Percentiles rank a stretch among this genome's conserved stretches.
These are phyloP conservation scores for Ciconia stormi DNA, from an alignment of 2,113 vertebrate species.

Conservation along the genomic window DNA sequence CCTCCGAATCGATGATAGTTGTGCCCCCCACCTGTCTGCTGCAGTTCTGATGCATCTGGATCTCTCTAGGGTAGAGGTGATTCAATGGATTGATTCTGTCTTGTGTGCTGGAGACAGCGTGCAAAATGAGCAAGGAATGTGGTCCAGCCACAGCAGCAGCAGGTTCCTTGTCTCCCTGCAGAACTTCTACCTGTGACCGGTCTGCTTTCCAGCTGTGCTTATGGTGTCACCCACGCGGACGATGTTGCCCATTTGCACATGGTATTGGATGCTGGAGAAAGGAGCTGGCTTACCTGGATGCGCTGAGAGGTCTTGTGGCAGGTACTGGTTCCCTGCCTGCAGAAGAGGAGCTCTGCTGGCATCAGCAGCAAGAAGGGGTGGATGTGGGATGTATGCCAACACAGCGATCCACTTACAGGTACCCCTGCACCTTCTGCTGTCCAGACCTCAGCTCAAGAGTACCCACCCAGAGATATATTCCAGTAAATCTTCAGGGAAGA, in stretches of 20 bases:
- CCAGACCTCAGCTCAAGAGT: neutral
- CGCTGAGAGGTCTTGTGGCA: neutral
- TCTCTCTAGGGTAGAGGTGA: neutral
- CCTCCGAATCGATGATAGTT: neutral
- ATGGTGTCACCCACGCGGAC: rapidly evolving
- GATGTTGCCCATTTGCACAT: neutral
- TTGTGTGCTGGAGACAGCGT: neutral
- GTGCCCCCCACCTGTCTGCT: neutral
- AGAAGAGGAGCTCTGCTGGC: neutral
- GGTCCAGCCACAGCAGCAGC: neutral
- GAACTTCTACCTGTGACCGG: neutral
- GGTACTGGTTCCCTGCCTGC: neutral
- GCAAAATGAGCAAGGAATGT: neutral
- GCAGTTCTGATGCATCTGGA: neutral
- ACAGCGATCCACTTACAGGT: no score
- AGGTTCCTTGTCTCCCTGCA: neutral
- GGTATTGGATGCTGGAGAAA: neutral
- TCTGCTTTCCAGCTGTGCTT: neutral
- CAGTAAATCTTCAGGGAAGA: neutral
- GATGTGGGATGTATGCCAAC: neutral
- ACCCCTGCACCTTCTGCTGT: neutral
- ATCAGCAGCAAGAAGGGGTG: neutral
- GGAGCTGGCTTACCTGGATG: neutral
- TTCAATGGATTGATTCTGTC: neutral
- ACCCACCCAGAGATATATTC: neutral